A percentile compares a stretch with the other conserved stretches of the same genome.
Evolutionary conservation across 2,797 vertebrate genomes (phyloP).

Genomic region (Acomys russatus): DNA sequence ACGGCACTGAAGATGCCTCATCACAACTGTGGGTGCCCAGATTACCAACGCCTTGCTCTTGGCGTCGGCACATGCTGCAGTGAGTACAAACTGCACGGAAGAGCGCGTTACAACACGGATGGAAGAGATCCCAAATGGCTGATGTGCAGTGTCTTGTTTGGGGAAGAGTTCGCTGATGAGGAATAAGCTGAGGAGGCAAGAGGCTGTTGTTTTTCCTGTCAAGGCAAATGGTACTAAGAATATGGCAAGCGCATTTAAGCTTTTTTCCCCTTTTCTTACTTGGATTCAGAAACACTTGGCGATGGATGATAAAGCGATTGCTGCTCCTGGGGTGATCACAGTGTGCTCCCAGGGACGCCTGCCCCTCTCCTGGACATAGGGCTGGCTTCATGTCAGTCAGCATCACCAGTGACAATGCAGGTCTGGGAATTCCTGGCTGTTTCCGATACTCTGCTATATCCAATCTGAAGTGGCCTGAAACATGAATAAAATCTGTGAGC

Average conservation of each 20-base stretch:
- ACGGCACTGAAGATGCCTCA: constrained; percentile 80
- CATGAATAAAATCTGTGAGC: not conserved
- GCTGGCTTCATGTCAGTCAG: not conserved
- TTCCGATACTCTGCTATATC: not conserved
- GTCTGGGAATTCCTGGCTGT: not conserved
- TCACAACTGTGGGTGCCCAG: constrained; percentile 76
- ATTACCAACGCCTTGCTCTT: constrained; percentile 82
- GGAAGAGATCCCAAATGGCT: constrained; percentile 81
- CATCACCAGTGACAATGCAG: not conserved
- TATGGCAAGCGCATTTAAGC: constrained; percentile 75
- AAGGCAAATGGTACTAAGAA: constrained; percentile 84
- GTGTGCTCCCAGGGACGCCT: constrained; percentile 15
- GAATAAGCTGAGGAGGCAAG: constrained; percentile 83
- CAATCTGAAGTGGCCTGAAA: not conserved
- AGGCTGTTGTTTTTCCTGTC: constrained; percentile 86
- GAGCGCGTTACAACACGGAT: constrained; percentile 78
- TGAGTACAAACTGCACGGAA: constrained; percentile 76
- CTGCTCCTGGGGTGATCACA: constrained; percentile 53
- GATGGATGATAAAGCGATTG: constrained; percentile 45
- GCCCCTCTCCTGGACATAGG: not conserved
- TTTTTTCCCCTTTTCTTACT: constrained; percentile 75
- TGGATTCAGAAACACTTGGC: constrained; percentile 79
- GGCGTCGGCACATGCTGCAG: constrained; percentile 69
- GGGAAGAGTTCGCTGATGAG: constrained; percentile 84
- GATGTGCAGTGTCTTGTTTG: constrained; percentile 85